These are phyloP conservation scores for Euphonia xanthogaster DNA, from an alignment of 2,797 vertebrate species.

Conservation along the genomic window DNA sequence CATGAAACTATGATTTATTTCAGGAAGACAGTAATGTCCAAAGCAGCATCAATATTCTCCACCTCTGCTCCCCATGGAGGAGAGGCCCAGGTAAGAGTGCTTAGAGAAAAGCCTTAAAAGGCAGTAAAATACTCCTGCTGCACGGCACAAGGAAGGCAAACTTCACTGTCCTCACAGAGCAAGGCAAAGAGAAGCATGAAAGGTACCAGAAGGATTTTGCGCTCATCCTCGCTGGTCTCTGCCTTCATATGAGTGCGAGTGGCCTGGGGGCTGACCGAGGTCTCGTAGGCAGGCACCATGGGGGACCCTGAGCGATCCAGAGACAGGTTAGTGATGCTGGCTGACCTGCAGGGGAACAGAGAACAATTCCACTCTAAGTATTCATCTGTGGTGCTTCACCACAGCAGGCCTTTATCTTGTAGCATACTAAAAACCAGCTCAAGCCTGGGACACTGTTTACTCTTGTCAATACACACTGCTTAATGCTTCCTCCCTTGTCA, in stretches of 20 bases:
- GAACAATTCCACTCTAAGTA: not conserved
- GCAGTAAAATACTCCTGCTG: not conserved
- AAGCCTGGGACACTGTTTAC: not conserved
- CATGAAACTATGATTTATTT: not conserved
- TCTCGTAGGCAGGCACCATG: conserved; percentile 92
- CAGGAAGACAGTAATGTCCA: not conserved
- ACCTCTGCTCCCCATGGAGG: not conserved
- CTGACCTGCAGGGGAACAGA: conserved; percentile 81
- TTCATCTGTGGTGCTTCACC: not conserved
- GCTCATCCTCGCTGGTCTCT: conserved; percentile 93
- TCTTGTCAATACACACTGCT: not conserved
- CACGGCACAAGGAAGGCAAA: not conserved
- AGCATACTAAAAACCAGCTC: not conserved
- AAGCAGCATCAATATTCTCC: not conserved
- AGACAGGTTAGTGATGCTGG: conserved; percentile 93
- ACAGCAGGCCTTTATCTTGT: not conserved
- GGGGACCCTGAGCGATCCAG: conserved; percentile 91
- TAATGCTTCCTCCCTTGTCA: not conserved
- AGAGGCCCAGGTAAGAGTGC: not conserved
- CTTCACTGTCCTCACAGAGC: not conserved
- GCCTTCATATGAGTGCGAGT: conserved; percentile 84
- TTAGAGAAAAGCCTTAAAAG: not conserved
- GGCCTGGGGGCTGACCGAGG: conserved; percentile 91
- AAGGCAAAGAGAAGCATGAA: not conserved
- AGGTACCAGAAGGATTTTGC: conserved; percentile 94